Evolutionary conservation across 2,797 vertebrate species (phyloP), one percentile per base, ranked within the genome.

Genomic region (Falco cherrug): DNA sequence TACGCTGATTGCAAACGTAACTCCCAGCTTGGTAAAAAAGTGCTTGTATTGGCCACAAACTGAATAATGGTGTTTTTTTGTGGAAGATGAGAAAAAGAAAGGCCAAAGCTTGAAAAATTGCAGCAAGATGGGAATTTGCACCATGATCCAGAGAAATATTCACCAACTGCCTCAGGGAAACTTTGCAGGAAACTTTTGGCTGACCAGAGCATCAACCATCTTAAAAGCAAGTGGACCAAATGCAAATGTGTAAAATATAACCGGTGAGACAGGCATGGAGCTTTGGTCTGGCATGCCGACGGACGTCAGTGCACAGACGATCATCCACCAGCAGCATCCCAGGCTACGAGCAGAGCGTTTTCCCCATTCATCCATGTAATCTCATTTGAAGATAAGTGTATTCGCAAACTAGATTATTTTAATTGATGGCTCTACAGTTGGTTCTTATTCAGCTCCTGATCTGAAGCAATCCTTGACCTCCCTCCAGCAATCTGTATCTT

Each of bases 331-430:
- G 35, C 67, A 53, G 50, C 2, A 0, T 85, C 31, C 59, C n/a
- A 10, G 59, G 87, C 84, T 53, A 31, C 1, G 0, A 57, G 91
- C 81, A 21, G 8, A 86, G 57, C 5, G 3, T 84, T 35, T 31
- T 59, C 68, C 89, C 87, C 56, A 13, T 59, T 85, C 56, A 82
- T 59, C 82, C 95, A 64, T 45, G 25, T 91, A 82, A 95, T 94
- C 80, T 65, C 28, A 25, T 86, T 92, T 93, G 94, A 79, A 84
- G 85, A 75, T 82, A 85, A 70, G 48, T 20, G 31, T 68, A 87
- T 84, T 94, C 24, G 39, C 61, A 90, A 96, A 94, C 51, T 39
- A 65, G 25, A 59, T 91, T 93, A 41, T 90, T 97, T 92, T 95
- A 92, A 95, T 37, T 87, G 93, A 93, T 29, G 95, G 86, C 68